Evolutionary conservation across 2,113 vertebrate species (phyloP).

Genomic region (Promerops cafer): DNA sequence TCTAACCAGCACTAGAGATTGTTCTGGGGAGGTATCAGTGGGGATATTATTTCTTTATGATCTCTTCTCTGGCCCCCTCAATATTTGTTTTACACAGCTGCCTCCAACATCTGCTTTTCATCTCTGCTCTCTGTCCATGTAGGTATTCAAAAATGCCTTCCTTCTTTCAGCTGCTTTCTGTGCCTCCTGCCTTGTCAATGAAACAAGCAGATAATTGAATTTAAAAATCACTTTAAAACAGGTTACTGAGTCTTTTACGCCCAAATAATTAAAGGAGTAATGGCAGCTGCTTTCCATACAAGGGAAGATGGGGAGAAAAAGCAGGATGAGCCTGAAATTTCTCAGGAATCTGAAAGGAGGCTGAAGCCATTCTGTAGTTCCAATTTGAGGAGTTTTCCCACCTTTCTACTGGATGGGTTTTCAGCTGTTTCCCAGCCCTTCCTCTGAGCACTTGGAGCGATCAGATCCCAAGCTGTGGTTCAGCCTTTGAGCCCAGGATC

Average conservation of each 20-base stretch:
- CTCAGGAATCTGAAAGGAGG: not conserved
- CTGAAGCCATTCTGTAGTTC: not conserved
- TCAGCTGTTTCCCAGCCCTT: not conserved
- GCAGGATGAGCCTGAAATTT: not conserved
- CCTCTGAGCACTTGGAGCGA: not conserved
- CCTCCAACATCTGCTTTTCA: slow-evolving; percentile 53
- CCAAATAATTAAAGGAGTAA: not conserved
- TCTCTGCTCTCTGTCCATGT: not conserved
- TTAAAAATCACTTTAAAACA: not conserved
- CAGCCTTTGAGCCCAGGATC: not conserved
- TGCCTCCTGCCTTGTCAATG: not conserved
- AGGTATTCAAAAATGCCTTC: slow-evolving; percentile 16
- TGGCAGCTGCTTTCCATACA: not conserved
- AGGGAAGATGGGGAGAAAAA: not conserved
- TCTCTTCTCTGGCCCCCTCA: not conserved
- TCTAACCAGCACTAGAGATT: not conserved
- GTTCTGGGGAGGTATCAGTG: not conserved
- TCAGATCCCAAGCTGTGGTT: not conserved
- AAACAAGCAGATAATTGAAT: not conserved
- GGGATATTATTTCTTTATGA: not conserved
- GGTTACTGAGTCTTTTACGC: not conserved
- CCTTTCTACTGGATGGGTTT: not conserved
- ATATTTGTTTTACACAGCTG: slow-evolving; percentile 24
- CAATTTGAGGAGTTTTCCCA: not conserved
- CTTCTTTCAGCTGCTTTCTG: not conserved